A percentile compares a stretch with the other conserved stretches of the same genome.
phyloP scores from a whole-genome alignment of 2,888 invertebrate species.

The Ichneumoninae sp. region DNA sequence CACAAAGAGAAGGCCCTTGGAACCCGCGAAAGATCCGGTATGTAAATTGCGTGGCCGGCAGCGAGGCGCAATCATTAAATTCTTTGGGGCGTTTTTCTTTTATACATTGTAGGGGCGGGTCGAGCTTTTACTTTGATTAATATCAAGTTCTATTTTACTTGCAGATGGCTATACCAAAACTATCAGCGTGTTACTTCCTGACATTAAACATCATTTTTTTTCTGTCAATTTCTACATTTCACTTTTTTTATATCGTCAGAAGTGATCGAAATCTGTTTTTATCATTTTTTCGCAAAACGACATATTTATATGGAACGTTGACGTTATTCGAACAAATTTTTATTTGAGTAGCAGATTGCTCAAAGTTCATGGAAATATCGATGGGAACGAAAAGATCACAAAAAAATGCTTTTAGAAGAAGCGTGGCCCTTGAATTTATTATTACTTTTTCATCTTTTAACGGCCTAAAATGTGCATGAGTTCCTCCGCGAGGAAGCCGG shows the following conservation, averaged over 20 bases:
- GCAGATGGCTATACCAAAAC: background rate
- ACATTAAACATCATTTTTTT: background rate
- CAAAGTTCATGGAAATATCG: too few relatives aligned
- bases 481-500: too few relatives aligned
- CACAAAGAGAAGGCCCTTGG: background rate
- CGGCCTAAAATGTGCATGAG: too few relatives aligned
- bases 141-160: background rate
- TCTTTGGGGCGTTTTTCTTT: background rate
- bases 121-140: background rate
- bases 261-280: background rate
- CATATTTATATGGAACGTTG: background rate
- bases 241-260: background rate
- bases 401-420: too few relatives aligned
- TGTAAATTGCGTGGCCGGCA: slow-evolving; percentile 4
- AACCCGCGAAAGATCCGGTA: background rate
- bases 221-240: background rate
- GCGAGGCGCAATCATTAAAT: background rate
- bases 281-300: background rate
- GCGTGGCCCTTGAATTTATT: too few relatives aligned
- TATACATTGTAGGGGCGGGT: background rate
- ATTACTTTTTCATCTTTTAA: too few relatives aligned
- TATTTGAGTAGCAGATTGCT: too few relatives aligned
- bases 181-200: background rate
- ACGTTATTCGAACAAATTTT: background rate
- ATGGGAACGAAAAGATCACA: too few relatives aligned